phyloP scores from a whole-genome alignment of 2,888 invertebrate genomes.

The Calliphora vomitoria region DNA sequence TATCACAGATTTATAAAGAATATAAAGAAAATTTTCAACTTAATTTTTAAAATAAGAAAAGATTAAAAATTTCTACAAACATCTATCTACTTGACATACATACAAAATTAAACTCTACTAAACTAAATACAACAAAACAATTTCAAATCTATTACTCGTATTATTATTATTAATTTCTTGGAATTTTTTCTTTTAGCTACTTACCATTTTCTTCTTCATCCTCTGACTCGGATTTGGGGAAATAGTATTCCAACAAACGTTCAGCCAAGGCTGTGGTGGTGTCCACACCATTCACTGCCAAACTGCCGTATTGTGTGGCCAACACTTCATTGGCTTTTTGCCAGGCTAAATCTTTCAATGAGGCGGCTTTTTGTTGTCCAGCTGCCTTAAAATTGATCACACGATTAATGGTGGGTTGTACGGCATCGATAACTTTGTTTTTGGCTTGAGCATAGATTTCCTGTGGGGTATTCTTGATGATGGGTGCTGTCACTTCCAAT shows the following conservation, averaged over 20 bases:
- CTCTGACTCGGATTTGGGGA: constrained; percentile 87
- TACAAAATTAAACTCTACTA: too few species aligned
- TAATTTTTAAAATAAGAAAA: not conserved
- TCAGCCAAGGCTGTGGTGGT: constrained; percentile 89
- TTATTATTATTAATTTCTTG: not conserved
- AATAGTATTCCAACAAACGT: constrained; percentile 90
- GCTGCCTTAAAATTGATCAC: constrained; percentile 82
- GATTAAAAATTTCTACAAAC: not conserved
- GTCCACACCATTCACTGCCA: constrained; percentile 89
- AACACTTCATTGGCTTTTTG: constrained; percentile 89
- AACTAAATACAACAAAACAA: too few species aligned
- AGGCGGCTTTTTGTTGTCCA: constrained; percentile 87
- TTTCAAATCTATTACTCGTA: not conserved
- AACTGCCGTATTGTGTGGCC: constrained; percentile 88
- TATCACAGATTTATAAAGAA: not conserved
- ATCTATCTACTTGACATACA: too few species aligned
- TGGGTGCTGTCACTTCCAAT: constrained; percentile 88
- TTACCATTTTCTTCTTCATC: constrained; percentile 85
- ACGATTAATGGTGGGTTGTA: constrained; percentile 86
- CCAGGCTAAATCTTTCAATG: constrained; percentile 89
- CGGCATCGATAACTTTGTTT: constrained; percentile 86
- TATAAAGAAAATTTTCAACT: not conserved
- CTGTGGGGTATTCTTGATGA: constrained; percentile 88
- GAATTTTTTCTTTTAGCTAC: constrained; percentile 71
- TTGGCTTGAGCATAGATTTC: constrained; percentile 86